Conservation (phyloP, 2,888 invertebrate genomes). For the Eristalinus sepulchralis region DNA sequence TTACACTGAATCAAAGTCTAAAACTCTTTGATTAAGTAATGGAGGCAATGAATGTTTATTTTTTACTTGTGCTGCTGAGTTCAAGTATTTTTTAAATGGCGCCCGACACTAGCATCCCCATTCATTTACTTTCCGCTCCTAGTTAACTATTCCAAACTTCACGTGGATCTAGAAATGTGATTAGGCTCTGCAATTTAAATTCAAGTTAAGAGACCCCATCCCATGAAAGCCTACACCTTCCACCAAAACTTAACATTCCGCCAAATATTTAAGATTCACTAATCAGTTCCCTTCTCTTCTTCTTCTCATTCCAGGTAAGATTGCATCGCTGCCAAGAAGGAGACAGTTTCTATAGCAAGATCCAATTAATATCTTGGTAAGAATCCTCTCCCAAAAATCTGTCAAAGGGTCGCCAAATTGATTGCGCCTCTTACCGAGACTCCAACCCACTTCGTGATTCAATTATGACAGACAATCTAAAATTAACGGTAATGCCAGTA, state of each 20-base stretch:
- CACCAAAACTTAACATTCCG: neutral
- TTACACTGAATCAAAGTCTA: no score
- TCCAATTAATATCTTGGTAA: neutral
- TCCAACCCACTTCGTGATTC: neutral
- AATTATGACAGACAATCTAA: neutral
- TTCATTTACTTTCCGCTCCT: no score
- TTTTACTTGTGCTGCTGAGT: no score
- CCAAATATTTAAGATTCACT: neutral
- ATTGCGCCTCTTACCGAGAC: neutral
- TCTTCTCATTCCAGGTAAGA: neutral
- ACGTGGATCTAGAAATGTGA: no score
- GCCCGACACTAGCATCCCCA: no score
- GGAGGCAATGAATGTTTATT: no score
- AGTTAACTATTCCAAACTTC: no score
- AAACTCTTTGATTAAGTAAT: no score
- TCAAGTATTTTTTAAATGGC: no score
- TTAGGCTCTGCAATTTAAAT: no score
- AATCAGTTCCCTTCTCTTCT: neutral
- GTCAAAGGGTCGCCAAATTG: neutral
- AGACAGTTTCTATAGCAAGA: neutral
- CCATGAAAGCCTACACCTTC: no score
- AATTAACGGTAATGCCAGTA: neutral
- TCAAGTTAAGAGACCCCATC: no score
- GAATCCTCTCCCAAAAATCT: neutral
- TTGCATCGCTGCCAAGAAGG: neutral